Percentiles rank a stretch among this genome's conserved stretches.
Conservation (phyloP, 2,113 vertebrate genomes). For the Alosa alosa region DNA sequence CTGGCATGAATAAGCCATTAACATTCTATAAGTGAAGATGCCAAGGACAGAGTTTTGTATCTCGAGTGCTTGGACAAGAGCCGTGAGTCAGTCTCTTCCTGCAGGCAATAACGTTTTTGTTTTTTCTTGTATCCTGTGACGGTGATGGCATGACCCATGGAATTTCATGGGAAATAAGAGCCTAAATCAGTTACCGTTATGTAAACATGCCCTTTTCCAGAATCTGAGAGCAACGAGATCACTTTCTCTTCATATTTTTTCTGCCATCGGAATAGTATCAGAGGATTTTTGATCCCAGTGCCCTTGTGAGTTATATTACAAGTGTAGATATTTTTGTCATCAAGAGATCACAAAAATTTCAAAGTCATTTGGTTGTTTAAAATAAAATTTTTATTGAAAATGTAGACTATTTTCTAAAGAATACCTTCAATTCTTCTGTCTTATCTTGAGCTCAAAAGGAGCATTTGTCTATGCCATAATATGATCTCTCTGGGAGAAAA, state of each 20-base stretch:
- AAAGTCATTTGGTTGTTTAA: not conserved
- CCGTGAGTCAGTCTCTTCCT: not conserved
- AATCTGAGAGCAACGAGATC: not conserved
- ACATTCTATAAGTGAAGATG: conserved; percentile 13
- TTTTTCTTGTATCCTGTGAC: not conserved
- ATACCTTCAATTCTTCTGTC: not conserved
- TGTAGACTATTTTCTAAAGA: not conserved
- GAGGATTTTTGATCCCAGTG: not conserved
- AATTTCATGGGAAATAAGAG: not conserved
- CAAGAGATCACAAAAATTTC: not conserved
- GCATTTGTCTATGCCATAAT: not conserved
- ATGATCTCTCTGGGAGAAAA: not conserved
- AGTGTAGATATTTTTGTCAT: not conserved
- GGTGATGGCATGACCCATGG: not conserved
- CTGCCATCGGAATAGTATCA: not conserved
- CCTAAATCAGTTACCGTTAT: not conserved
- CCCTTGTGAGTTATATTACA: not conserved
- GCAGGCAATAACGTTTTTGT: conserved; percentile 4
- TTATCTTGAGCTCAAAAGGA: not conserved
- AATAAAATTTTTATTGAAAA: not conserved
- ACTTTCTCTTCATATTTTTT: not conserved
- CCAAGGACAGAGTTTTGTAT: conserved; percentile 8
- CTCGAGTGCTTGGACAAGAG: not conserved
- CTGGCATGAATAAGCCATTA: conserved; percentile 39
- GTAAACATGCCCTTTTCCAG: conserved; percentile 1